Evolutionary conservation across 2,888 invertebrate species (phyloP).

Genomic region (Cerceris rybyensis): DNA sequence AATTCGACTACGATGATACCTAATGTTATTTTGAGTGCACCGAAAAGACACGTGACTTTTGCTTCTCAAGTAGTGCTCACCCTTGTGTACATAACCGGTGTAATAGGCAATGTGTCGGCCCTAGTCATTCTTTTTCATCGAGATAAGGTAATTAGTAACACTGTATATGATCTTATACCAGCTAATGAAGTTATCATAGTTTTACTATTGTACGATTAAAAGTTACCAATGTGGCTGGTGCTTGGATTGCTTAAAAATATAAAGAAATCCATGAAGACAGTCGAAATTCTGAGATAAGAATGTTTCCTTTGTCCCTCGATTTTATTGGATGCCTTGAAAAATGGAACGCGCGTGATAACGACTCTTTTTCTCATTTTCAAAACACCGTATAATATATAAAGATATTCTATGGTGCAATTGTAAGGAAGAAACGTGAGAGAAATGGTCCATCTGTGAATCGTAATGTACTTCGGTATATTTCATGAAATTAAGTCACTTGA

Average conservation of each 20-base stretch:
- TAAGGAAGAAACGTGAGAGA: too few species aligned
- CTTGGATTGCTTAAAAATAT: too few species aligned
- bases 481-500: too few species aligned
- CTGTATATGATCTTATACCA: not conserved
- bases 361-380: not conserved
- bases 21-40: conserved; percentile 24
- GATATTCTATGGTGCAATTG: too few species aligned
- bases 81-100: conserved; percentile 86
- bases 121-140: conserved; percentile 88
- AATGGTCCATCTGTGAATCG: too few species aligned
- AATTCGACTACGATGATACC: conserved; percentile 46
- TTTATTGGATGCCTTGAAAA: not conserved
- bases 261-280: not conserved
- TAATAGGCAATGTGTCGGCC: conserved; percentile 90
- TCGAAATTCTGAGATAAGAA: not conserved
- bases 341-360: not conserved
- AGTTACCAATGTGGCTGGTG: too few species aligned
- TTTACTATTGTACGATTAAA: not conserved
- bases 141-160: conserved; percentile 82
- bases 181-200: not conserved
- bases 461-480: too few species aligned
- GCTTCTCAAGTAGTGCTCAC: conserved; percentile 82
- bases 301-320: not conserved
- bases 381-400: too few species aligned
- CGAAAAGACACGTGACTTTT: conserved; percentile 69